These are phyloP conservation scores for Corvus cornix DNA, from an alignment of 2,113 vertebrate genomes.

Conservation along the genomic window DNA sequence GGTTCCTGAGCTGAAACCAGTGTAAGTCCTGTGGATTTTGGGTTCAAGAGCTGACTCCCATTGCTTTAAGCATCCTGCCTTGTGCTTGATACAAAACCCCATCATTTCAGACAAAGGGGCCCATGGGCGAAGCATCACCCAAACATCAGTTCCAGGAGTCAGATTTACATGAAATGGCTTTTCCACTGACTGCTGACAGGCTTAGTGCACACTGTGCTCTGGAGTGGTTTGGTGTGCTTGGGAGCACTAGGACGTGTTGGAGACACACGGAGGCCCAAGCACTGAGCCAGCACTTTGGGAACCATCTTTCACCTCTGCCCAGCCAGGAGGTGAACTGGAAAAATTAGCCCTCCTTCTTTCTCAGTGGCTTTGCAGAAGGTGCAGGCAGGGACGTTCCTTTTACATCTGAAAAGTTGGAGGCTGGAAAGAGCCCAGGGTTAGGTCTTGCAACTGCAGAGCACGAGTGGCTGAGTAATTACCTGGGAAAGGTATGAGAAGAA, in stretches of 20 bases:
- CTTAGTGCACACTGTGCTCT: rapidly evolving
- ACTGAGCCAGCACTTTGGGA: neutral
- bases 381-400: neutral
- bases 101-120: neutral
- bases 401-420: neutral
- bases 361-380: neutral
- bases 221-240: neutral
- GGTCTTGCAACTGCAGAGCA: neutral
- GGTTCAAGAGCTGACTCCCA: neutral
- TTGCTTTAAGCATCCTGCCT: neutral
- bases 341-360: neutral
- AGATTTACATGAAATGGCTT: neutral
- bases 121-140: rapidly evolving
- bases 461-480: neutral
- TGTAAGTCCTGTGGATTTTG: neutral
- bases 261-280: neutral
- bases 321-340: neutral
- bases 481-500: neutral
- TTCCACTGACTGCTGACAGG: neutral
- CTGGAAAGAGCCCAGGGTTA: neutral
- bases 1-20: neutral
- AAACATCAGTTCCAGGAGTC: neutral
- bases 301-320: neutral
- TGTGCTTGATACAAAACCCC: neutral
- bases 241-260: neutral